Evolutionary conservation across 2,113 vertebrate genomes (phyloP), one percentile per base, ranked within the genome.

Genomic region (Hemiscyllium ocellatum): DNA sequence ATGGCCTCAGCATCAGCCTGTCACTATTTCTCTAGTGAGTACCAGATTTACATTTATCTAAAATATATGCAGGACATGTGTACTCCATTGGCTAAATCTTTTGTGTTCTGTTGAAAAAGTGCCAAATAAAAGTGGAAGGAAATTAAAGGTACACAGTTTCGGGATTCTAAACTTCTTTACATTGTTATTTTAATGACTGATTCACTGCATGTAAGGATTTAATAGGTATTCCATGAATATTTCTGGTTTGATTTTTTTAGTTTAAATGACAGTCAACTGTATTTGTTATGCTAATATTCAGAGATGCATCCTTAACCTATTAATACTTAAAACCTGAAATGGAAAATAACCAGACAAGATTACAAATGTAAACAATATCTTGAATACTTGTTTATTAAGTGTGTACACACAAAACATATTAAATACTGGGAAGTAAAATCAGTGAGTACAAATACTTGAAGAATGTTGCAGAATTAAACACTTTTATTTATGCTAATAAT

Each of bases 31-130:
- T 29, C 50, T 72, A 29, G 69, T 26, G 13, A 29, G 68, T 20
- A 72, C 94, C 69, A 29, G 68, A 95, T 95, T 72, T 70, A 95
- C 72, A 52, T 95, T 95, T 95, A 47, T 72, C 24, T 95, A 72
- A 93, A 95, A 95, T 95, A 70, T 68, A 95, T 95, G 69, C 68
- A 70, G 68, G 68, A 15, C 69, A 72, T 17, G 42, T 33, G 42
- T 50, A 95, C 68, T 95, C 52, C 24, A 47, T 52, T 47, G 69
- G 69, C 4, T 76, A 17, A 66, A 93, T 93, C 94, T 72, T 76
- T 24, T 94, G 66, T 26, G 37, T 22, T 76, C 94, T 26, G 24
- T 95, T 72, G 94, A 26, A 95, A 83, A 94, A 70, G 70, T 69
- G 93, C 66, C 37, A 42, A 22, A 42, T 47, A 72, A 69, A 70